Conservation (phyloP, 2,113 vertebrate species). For the Sander lucioperca region DNA sequence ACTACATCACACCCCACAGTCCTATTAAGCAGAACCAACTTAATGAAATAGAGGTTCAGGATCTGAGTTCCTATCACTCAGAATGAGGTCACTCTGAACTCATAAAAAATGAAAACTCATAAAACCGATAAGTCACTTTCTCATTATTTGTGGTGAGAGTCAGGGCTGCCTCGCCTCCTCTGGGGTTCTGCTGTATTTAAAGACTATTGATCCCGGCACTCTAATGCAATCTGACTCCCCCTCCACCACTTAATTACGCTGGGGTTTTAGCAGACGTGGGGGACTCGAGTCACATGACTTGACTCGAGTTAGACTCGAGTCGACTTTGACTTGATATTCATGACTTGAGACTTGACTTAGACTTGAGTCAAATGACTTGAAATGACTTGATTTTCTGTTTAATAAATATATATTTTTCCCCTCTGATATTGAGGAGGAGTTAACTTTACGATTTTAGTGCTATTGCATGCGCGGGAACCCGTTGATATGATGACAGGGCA, state of each 20-base stretch:
- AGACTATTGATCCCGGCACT: constrained; percentile 52
- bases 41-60: constrained; percentile 46
- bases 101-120: constrained; percentile 51
- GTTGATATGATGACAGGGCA: too few species aligned
- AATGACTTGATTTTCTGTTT: too few species aligned
- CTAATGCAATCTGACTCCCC: constrained; percentile 48
- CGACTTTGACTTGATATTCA: too few species aligned
- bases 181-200: constrained; percentile 22
- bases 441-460: too few species aligned
- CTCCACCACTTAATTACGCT: constrained; percentile 36
- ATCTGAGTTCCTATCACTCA: constrained; percentile 26
- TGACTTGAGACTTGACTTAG: too few species aligned
- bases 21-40: constrained; percentile 31
- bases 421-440: too few species aligned
- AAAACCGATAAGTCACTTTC: constrained; percentile 34
- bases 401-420: too few species aligned
- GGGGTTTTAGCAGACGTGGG: too few species aligned
- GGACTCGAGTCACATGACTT: too few species aligned
- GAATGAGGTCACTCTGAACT: constrained; percentile 45
- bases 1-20: not conserved
- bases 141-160: constrained; percentile 51
- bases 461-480: too few species aligned
- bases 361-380: too few species aligned
- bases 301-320: too few species aligned
- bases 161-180: constrained; percentile 24